Evolutionary conservation across 2,113 vertebrate species (phyloP), one percentile per base, ranked within the genome.

Genomic region (Terrapene triunguis): DNA sequence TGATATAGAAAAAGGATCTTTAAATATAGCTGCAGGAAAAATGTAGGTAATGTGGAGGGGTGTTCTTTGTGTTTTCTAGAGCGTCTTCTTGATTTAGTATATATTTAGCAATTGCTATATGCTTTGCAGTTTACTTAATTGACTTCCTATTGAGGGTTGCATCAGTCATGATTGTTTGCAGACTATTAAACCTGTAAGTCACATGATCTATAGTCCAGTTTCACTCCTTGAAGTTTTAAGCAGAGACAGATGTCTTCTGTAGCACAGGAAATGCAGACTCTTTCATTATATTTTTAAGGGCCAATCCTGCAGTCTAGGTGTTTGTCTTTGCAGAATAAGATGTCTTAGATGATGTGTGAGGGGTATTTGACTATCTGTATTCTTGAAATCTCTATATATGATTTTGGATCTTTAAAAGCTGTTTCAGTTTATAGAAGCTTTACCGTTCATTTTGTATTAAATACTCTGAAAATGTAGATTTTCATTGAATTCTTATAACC

Each of bases 161-260:
- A 48, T 42, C 55, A 47, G 72, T 88, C 90, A 62, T 84, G 51
- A 54, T 80, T 84, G 82, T 90, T 72, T 82, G 62, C 54, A 92
- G 80, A 42, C 91, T 89, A 89, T 94, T 90, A 89, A 92, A 92
- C 89, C 89, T 74, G 82, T 62, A 90, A 87, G 79, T 57, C 82
- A 86, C 21, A 25, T 7, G 5, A 55, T 51, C 82, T 35, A 38
- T 19, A 72, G 17, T 72, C n/a, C n/a, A 22, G 17, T 72, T 72
- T 72, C 82, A 27, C 50, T 92, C 1, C 1, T 50, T 25, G 12
- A 50, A 82, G 76, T 84, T 85, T 57, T 89, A 85, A 76, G 42
- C 78, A 48, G 47, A 85, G 80, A 6, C 72, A 59, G 48, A 42
- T 91, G 55, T 80, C 42, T 38, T 47, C 65, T 89, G 42, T 54